These are phyloP conservation scores for Brachionus rubens DNA, from an alignment of 1,140 invertebrate genomes.

Conservation along the genomic window DNA sequence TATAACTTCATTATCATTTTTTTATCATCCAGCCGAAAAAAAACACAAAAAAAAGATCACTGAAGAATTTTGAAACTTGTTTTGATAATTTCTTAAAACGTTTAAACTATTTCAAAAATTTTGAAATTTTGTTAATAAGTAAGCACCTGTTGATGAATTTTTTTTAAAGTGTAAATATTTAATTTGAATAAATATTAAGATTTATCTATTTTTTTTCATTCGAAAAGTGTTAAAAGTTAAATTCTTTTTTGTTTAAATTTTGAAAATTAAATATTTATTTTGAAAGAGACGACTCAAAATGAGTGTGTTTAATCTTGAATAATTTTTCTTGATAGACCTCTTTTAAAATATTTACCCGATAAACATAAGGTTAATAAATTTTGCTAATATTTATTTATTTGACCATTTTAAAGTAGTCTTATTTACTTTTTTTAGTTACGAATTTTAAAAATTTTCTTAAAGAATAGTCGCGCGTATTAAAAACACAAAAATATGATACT, in stretches of 20 bases:
- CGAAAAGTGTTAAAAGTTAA: too few species aligned
- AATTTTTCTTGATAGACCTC: background rate
- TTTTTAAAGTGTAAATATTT: background rate
- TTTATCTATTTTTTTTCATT: background rate
- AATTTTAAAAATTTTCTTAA: too few species aligned
- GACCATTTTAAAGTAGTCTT: too few species aligned
- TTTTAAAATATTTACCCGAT: slow-evolving; percentile 12
- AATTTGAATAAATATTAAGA: background rate
- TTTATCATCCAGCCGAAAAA: background rate
- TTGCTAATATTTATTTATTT: slow-evolving; percentile 9
- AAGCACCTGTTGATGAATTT: background rate
- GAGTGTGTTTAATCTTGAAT: too few species aligned
- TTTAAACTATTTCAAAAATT: too few species aligned
- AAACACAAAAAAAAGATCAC: background rate
- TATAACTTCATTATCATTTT: background rate
- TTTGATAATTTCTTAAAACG: background rate
- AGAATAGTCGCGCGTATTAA: too few species aligned
- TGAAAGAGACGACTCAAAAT: too few species aligned
- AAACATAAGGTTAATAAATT: slow-evolving; percentile 32
- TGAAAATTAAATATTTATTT: too few species aligned
- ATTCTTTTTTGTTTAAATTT: too few species aligned
- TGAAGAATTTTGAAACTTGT: slow-evolving; percentile 9
- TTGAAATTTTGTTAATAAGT: too few species aligned
- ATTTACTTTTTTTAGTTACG: too few species aligned
- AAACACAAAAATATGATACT: too few species aligned